A percentile compares a stretch with the other conserved stretches of the same genome.
These are phyloP conservation scores for Drosophila arawakana DNA, from an alignment of 1,140 invertebrate genomes.

Conservation along the genomic window DNA sequence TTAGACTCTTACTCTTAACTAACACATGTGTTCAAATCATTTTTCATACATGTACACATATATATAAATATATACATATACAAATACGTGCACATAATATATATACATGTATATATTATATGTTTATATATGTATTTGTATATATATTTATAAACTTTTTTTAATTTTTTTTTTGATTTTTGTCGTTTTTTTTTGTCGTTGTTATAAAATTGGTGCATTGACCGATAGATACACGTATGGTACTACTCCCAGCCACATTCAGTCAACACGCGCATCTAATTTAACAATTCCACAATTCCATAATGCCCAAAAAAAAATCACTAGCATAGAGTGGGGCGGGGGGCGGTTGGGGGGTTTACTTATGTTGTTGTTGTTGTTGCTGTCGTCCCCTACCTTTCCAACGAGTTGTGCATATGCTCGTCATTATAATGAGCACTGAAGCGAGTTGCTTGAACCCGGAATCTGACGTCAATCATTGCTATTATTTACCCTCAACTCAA, in stretches of 20 bases:
- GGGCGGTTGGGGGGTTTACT: no score
- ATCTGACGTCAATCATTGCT: slow-evolving; percentile 1
- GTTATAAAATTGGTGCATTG: slow-evolving; percentile 42
- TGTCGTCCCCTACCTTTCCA: background rate
- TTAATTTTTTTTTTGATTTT: no score
- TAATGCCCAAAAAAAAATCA: background rate
- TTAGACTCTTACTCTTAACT: slow-evolving; percentile 23
- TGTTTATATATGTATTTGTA: no score
- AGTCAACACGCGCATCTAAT: slow-evolving; percentile 13
- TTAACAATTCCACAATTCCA: background rate
- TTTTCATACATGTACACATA: no score
- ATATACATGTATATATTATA: no score
- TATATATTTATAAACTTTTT: no score
- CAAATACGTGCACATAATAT: no score
- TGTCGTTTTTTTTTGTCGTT: slow-evolving; percentile 8
- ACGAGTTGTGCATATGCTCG: slow-evolving; percentile 5
- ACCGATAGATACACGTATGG: slow-evolving; percentile 39
- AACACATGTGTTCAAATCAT: slow-evolving; percentile 7
- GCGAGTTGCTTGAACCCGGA: slow-evolving; percentile 18
- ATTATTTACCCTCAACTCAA: slow-evolving; percentile 3
- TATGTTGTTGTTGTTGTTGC: background rate
- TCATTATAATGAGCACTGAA: slow-evolving; percentile 9
- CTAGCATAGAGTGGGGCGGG: background rate
- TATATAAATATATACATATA: no score
- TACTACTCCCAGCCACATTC: slow-evolving; percentile 2